These are phyloP conservation scores for Thalassophryne amazonica DNA, from an alignment of 2,797 vertebrate genomes.

Conservation along the genomic window DNA sequence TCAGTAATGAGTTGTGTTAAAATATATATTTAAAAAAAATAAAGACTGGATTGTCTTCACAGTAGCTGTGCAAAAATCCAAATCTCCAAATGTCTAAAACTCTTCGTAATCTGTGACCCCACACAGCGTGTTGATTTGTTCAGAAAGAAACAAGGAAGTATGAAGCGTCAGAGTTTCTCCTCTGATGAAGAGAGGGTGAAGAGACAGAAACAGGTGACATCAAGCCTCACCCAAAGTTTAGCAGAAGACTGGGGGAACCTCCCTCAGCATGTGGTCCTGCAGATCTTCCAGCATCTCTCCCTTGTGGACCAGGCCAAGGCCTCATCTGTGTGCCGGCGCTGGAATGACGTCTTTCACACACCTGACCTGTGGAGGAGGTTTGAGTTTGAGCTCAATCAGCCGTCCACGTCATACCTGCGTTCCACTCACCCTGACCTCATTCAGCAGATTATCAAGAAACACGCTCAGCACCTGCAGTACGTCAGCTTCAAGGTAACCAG, in stretches of 20 bases:
- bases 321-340: constrained; percentile 83
- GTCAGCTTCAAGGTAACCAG: constrained; percentile 88
- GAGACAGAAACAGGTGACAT: constrained; percentile 64
- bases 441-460: constrained; percentile 91
- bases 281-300: constrained; percentile 86
- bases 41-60: no score
- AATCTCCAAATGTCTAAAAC: background rate
- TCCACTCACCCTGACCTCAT: constrained; percentile 91
- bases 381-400: constrained; percentile 90
- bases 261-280: constrained; percentile 82
- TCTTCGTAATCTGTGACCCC: background rate
- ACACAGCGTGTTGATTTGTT: constrained; percentile 5
- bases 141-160: constrained; percentile 83
- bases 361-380: constrained; percentile 90
- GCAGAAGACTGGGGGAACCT: constrained; percentile 82
- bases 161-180: constrained; percentile 67
- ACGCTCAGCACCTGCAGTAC: constrained; percentile 87
- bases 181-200: constrained; percentile 64
- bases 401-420: constrained; percentile 86
- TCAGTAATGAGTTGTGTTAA: no score
- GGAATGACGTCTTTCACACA: constrained; percentile 89
- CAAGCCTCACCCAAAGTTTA: background rate
- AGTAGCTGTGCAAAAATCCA: no score
- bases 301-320: constrained; percentile 83
- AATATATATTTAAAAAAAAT: no score